Percentiles rank a stretch among this genome's conserved stretches.
phyloP scores from a whole-genome alignment of 2,113 vertebrate species.

The Cynoglossus semilaevis region DNA sequence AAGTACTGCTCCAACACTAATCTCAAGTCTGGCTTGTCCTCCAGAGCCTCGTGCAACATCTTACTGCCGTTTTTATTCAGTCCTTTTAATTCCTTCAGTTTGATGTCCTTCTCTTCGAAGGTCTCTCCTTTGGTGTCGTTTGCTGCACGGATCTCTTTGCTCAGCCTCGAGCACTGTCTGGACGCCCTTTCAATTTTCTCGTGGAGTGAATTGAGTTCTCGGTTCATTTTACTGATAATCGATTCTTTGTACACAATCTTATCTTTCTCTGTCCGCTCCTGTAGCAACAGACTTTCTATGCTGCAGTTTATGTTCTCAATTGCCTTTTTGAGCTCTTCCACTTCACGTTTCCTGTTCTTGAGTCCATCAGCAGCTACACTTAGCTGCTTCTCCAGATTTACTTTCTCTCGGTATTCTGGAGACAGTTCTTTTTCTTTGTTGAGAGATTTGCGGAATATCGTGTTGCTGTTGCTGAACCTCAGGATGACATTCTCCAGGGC shows the following conservation, averaged over 20 bases:
- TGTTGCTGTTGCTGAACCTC: slow-evolving; percentile 80
- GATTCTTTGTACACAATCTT: slow-evolving; percentile 69
- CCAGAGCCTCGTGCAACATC: slow-evolving; percentile 76
- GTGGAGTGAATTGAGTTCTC: slow-evolving; percentile 80
- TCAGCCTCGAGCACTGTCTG: slow-evolving; percentile 86
- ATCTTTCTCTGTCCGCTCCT: slow-evolving; percentile 67
- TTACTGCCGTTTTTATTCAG: slow-evolving; percentile 78
- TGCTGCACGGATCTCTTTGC: slow-evolving; percentile 76
- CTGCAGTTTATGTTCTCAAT: slow-evolving; percentile 80
- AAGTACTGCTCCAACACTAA: slow-evolving; percentile 78
- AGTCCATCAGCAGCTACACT: slow-evolving; percentile 76
- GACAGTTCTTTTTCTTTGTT: slow-evolving; percentile 76
- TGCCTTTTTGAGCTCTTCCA: slow-evolving; percentile 83
- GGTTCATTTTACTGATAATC: slow-evolving; percentile 71
- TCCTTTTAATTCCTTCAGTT: slow-evolving; percentile 80
- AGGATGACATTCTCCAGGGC: slow-evolving; percentile 86
- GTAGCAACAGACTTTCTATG: slow-evolving; percentile 68
- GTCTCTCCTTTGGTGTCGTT: slow-evolving; percentile 75
- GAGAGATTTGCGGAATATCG: slow-evolving; percentile 78
- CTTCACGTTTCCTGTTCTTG: slow-evolving; percentile 76
- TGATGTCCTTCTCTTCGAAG: slow-evolving; percentile 84
- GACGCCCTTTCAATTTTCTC: slow-evolving; percentile 82
- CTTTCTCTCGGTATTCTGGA: slow-evolving; percentile 70
- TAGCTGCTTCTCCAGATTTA: slow-evolving; percentile 83
- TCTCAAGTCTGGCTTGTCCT: slow-evolving; percentile 75